A percentile compares a stretch with the other conserved stretches of the same genome.
Conservation (phyloP, 2,113 vertebrate species). For the Ictalurus punctatus region DNA sequence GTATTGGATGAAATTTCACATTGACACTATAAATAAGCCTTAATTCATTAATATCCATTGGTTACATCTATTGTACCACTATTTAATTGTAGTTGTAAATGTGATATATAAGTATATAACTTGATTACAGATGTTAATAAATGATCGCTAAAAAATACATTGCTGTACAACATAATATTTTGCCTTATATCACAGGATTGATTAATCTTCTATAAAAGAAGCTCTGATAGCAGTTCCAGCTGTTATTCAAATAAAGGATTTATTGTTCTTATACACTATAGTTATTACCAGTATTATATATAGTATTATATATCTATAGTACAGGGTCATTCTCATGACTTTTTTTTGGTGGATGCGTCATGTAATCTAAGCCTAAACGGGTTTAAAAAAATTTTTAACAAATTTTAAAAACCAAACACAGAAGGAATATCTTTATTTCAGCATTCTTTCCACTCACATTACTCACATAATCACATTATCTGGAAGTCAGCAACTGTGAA, state of each 20-base stretch:
- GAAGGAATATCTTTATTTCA: background rate
- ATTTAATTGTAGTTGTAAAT: background rate
- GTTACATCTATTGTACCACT: background rate
- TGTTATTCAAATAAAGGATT: background rate
- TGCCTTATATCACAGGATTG: background rate
- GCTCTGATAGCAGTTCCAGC: background rate
- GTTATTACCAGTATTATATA: background rate
- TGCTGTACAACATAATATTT: background rate
- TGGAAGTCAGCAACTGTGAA: background rate
- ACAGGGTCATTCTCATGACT: background rate
- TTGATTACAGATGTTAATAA: background rate
- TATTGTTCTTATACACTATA: too few relatives aligned
- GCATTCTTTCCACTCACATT: background rate
- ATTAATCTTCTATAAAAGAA: background rate
- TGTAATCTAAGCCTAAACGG: background rate
- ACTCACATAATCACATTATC: background rate
- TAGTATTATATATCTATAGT: background rate
- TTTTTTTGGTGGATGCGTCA: background rate
- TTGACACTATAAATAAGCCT: background rate
- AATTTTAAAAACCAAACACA: background rate
- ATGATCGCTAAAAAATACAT: background rate
- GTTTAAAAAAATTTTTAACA: background rate
- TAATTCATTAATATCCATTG: background rate
- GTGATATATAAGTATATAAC: background rate
- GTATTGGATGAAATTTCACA: background rate